Percentiles rank a stretch among this genome's conserved stretches.
Conservation (phyloP, 2,113 vertebrate genomes). For the Phylloscopus whistleri region DNA sequence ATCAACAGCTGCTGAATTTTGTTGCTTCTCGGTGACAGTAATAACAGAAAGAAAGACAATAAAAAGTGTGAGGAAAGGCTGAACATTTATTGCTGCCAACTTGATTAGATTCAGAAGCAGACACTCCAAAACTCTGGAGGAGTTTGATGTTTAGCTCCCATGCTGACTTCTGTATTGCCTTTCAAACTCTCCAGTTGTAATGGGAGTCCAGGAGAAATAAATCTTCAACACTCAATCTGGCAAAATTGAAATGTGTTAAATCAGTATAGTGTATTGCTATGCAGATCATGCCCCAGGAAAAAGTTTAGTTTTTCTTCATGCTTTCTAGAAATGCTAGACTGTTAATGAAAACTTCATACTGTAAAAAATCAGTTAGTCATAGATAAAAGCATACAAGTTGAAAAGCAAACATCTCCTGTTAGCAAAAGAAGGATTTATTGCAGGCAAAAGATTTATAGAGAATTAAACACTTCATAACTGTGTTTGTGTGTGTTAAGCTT, state of each 20-base stretch:
- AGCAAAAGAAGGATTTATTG: background rate
- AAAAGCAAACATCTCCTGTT: background rate
- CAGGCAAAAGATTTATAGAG: background rate
- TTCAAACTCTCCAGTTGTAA: background rate
- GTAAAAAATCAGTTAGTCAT: background rate
- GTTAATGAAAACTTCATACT: background rate
- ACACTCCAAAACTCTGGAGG: background rate
- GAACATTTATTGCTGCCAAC: background rate
- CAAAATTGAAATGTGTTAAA: background rate
- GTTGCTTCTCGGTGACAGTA: background rate
- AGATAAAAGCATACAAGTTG: background rate
- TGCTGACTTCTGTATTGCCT: background rate
- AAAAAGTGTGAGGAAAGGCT: background rate
- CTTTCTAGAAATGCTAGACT: background rate
- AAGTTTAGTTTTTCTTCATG: background rate
- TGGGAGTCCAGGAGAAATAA: background rate
- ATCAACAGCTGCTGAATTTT: background rate
- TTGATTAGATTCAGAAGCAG: conserved; percentile 11
- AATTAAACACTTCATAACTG: background rate
- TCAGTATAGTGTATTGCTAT: background rate
- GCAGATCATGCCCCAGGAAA: background rate
- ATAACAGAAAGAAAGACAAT: background rate
- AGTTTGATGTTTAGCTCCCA: background rate
- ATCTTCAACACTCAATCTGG: background rate
- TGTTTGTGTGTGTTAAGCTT: background rate